A percentile compares a stretch with the other conserved stretches of the same genome.
phyloP scores from a whole-genome alignment of 2,888 invertebrate genomes.

The Drosophila meridiana region DNA sequence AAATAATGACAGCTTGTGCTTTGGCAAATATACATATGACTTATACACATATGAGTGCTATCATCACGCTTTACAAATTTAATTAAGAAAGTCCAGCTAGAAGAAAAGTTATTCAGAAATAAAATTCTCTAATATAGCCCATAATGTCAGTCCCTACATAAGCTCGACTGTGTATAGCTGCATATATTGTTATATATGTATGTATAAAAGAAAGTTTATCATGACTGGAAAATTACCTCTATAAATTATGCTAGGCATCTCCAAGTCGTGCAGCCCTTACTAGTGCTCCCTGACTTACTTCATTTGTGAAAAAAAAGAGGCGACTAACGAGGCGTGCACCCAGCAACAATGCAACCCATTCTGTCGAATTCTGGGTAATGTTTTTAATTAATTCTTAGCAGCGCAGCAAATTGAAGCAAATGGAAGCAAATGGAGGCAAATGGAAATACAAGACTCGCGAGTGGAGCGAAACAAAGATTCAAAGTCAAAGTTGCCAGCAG shows the following conservation, averaged over 20 bases:
- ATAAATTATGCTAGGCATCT: neutral
- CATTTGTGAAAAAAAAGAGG: conserved; percentile 41
- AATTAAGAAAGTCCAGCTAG: too few relatives aligned
- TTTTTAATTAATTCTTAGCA: conserved; percentile 74
- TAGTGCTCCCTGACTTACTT: neutral
- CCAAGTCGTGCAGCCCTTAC: neutral
- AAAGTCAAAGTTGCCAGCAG: conserved; percentile 69
- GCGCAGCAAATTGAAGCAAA: conserved; percentile 29
- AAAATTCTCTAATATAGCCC: too few relatives aligned
- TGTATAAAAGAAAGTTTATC: too few relatives aligned
- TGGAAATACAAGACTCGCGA: conserved; percentile 17
- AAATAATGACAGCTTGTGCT: too few relatives aligned
- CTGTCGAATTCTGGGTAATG: conserved; percentile 54
- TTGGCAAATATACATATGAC: too few relatives aligned
- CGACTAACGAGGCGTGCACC: conserved; percentile 34
- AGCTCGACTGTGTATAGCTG: too few relatives aligned
- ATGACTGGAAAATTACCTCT: too few relatives aligned
- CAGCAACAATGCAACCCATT: conserved; percentile 62
- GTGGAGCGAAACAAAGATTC: conserved; percentile 40
- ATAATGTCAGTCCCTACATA: too few relatives aligned
- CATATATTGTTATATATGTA: too few relatives aligned
- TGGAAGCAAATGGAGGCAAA: conserved; percentile 22
- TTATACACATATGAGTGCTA: too few relatives aligned
- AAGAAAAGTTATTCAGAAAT: too few relatives aligned
- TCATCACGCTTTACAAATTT: too few relatives aligned